Base-by-base conservation (phyloP, 2,888 invertebrate species). In the Syrista parreyssii region DNA sequence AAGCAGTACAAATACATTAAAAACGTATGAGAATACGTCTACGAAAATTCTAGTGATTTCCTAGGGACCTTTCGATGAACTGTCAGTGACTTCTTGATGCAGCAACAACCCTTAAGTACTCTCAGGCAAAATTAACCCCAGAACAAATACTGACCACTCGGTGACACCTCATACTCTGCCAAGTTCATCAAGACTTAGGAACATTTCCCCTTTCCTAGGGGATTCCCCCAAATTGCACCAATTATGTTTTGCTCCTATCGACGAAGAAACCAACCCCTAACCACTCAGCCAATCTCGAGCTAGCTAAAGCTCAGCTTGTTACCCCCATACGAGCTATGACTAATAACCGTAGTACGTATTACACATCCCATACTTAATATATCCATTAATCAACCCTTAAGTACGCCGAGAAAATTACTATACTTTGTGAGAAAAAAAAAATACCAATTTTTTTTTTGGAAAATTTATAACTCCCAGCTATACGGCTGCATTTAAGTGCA, bases 241-340 rank as follows among this genome's bases (percentile, higher is more conserved):
- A 55, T 55, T 55, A 55, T 55, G 40, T 55, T 55, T 55, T 55
- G 40, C 40, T 55, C 1, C 40, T 23, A 55, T 55, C 40, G 40
- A 55, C 40, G 40, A 55, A 55, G 40, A 55, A 55, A 55, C 40
- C 40, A 55, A 23, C 40, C 40, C 40, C 40, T 55, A 55, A 55
- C 23, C 40, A 55, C 23, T 2, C 40, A 15, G 23, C 40, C 40
- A 55, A 55, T 55, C 40, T 9, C 9, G 23, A 55, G 15, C 6
- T 55, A 23, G 40, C 40, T 71, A n/a, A n/a, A 71, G 31, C 71
- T 71, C 71, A 71, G 71, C 40, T 55, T 55, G 40, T 55, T 55
- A 55, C 40, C 40, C 40, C 15, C 23, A 23, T 6, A 55, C 23
- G 40, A 55, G 40, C 23, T 2, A 55, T 55, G 40, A 55, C 40